These are phyloP conservation scores for Phylloscopus collybita DNA, from an alignment of 2,797 vertebrate genomes.

Conservation along the genomic window DNA sequence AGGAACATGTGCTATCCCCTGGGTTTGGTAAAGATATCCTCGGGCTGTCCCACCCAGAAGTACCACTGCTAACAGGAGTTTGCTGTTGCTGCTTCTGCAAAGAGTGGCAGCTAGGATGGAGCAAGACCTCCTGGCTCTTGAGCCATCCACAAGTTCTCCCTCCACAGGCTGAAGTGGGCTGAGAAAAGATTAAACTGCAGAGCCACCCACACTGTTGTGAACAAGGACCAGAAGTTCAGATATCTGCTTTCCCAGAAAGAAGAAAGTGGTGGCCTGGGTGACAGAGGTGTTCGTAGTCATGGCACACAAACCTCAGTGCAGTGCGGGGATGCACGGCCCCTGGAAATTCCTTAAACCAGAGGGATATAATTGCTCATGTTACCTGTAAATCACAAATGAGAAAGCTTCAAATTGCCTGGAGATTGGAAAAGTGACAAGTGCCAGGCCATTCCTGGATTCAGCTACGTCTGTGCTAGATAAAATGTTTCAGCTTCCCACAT, in stretches of 20 bases:
- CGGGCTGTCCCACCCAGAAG: background rate
- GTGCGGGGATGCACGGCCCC: rapidly evolving
- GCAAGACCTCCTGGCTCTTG: background rate
- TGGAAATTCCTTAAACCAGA: background rate
- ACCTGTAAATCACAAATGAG: background rate
- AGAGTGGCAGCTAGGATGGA: background rate
- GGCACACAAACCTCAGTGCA: background rate
- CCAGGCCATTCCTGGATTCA: background rate
- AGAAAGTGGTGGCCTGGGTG: background rate
- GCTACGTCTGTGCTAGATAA: background rate
- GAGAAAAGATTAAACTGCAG: background rate
- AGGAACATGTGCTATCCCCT: background rate
- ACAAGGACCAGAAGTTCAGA: background rate
- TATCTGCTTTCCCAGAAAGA: background rate
- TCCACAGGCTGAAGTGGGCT: background rate
- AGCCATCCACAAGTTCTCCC: background rate
- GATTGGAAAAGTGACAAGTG: background rate
- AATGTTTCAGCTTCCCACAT: background rate
- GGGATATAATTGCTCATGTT: background rate
- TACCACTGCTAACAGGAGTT: background rate
- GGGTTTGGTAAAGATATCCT: background rate
- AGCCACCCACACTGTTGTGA: background rate
- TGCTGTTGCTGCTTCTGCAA: background rate
- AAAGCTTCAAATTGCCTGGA: background rate
- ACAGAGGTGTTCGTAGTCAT: background rate